Conservation (phyloP, 37 sponge, comb jelly and placozoan genomes). For the Mnemiopsis leidyi region DNA sequence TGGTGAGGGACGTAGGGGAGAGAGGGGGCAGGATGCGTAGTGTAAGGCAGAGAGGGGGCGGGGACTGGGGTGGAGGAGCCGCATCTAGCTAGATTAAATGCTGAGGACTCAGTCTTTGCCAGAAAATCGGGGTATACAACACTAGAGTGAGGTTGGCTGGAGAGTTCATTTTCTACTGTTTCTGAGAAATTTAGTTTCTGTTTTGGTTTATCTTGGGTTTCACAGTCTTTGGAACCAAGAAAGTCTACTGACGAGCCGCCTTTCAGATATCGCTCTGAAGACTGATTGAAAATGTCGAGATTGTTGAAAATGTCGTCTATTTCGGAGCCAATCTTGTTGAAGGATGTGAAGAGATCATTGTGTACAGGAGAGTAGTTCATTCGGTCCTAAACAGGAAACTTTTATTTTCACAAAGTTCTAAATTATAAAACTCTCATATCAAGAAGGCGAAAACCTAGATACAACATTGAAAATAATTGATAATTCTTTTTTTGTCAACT, state of each 20-base stretch:
- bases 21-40: neutral
- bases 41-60: neutral
- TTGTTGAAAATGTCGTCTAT: conserved; percentile 28
- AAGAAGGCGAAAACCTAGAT: too few species aligned
- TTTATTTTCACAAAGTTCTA: too few species aligned
- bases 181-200: neutral
- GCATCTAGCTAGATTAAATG: neutral
- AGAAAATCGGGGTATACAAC: neutral
- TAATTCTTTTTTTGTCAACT: too few species aligned
- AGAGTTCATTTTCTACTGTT: neutral
- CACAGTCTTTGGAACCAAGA: conserved; percentile 3
- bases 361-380: conserved; percentile 27
- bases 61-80: neutral
- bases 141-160: neutral
- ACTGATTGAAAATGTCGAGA: conserved; percentile 15
- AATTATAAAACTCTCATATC: too few species aligned
- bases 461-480: too few species aligned
- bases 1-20: neutral
- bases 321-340: conserved; percentile 19
- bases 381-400: neutral
- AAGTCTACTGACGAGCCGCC: conserved; percentile 39
- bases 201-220: neutral
- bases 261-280: neutral
- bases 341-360: neutral
- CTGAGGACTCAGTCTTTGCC: neutral